Percentiles rank a stretch among this genome's conserved stretches.
Conservation (phyloP, 1,140 invertebrate species). For the Antheraea mylitta region DNA sequence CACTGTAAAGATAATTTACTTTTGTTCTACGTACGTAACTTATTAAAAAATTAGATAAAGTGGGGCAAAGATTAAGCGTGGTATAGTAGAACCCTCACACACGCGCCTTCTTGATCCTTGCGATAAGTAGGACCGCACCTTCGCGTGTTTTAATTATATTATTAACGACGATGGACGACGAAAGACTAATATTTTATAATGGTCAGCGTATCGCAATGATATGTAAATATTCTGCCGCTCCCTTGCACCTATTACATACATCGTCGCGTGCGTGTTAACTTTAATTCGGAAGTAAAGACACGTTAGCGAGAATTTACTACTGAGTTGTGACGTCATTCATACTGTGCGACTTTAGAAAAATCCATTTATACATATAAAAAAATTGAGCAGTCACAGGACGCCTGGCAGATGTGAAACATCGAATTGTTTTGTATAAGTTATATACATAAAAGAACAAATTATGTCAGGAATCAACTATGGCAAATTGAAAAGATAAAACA, state of each 20-base stretch:
- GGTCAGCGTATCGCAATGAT: conserved; percentile 69
- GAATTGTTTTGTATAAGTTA: too few relatives aligned
- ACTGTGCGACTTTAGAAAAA: conserved; percentile 29
- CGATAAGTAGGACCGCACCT: conserved; percentile 66
- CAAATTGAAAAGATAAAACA: too few relatives aligned
- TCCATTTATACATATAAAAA: background rate
- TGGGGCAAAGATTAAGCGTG: background rate
- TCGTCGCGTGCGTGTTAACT: conserved; percentile 60
- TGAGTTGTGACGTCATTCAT: conserved; percentile 55
- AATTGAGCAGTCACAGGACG: too few relatives aligned
- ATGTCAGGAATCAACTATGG: too few relatives aligned
- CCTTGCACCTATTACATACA: conserved; percentile 53
- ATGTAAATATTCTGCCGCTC: conserved; percentile 74
- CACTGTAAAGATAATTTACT: background rate
- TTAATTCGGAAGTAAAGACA: conserved; percentile 68
- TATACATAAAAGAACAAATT: too few relatives aligned
- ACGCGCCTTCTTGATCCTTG: conserved; percentile 49
- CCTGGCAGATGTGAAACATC: too few relatives aligned
- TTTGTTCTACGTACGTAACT: background rate
- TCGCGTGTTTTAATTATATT: conserved; percentile 77
- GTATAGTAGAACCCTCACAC: background rate
- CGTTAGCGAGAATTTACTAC: conserved; percentile 58
- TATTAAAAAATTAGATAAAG: background rate
- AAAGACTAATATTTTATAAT: conserved; percentile 76
- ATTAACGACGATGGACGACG: conserved; percentile 64